Evolutionary conservation across 2,888 invertebrate genomes (phyloP), one percentile per base, ranked within the genome.

Genomic region (Listrodromus nycthemerus): DNA sequence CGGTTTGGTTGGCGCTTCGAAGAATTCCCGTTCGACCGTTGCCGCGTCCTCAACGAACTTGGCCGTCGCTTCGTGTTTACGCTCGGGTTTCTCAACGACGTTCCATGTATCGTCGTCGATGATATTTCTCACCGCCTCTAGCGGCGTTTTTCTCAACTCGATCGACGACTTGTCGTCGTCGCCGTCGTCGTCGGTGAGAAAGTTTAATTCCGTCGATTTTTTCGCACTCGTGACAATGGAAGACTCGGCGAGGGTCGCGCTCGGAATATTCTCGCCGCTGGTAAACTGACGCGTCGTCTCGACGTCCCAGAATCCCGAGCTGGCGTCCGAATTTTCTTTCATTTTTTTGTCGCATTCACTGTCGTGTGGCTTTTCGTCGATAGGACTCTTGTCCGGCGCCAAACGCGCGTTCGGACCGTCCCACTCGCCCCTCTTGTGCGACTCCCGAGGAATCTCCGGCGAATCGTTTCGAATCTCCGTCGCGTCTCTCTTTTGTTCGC

Each of bases 1-100:
- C 0, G 93, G 92, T 76, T 92, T 93, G 52, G 87, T 91, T 7
- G 91, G 91, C 16, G 91, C 88, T 63, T 90, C 90, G 33, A 85
- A 78, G 70, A 63, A 63, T 33, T 82, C 78, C n/a, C 66, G 21
- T 10, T 71, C 65, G 27, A 4, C 37, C 58, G 69, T 70, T 3
- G 41, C 41, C 13, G 24, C 19, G 4, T 21, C 10, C 7, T 83
- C 69, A 2, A 75, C 84, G 75, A 65, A 77, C n/a, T 48, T 85
- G 30, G 69, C 65, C n/a, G 24, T 8, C 21, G 65, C 50, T 7
- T n/a, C 6, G 30, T 65, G 65, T 30, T 76, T 21, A 24, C 73
- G 52, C 3, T 82, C 83, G 5, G 87, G 84, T 16, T 88, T 87
- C 27, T 90, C 90, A 0, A 87, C 78, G 1, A 88, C 81, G 73